Evolutionary conservation across 2,888 invertebrate genomes (phyloP).

Genomic region (Encarsia formosa): DNA sequence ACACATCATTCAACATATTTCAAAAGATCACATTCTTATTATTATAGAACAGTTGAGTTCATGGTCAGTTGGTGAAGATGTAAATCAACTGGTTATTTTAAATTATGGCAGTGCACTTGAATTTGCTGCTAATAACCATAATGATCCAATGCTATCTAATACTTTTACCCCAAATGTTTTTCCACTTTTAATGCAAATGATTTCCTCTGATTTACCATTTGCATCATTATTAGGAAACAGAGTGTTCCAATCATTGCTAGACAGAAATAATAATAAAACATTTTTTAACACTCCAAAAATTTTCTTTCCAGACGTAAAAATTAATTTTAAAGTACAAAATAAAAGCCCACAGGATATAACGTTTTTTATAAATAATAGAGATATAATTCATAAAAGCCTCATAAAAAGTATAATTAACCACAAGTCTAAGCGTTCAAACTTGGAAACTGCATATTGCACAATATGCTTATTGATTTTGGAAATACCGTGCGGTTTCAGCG

Average conservation of each 20-base stretch:
- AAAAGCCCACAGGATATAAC: slow-evolving; percentile 52
- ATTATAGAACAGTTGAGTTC: slow-evolving; percentile 55
- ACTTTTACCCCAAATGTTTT: slow-evolving; percentile 54
- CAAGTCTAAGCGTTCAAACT: slow-evolving; percentile 51
- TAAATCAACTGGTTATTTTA: slow-evolving; percentile 52
- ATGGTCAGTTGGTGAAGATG: slow-evolving; percentile 52
- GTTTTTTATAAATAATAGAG: slow-evolving; percentile 55
- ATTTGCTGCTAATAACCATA: slow-evolving; percentile 54
- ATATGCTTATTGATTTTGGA: slow-evolving; percentile 58
- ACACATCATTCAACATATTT: slow-evolving; percentile 54
- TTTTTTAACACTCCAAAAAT: slow-evolving; percentile 56
- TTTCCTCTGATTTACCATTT: slow-evolving; percentile 52
- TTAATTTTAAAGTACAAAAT: slow-evolving; percentile 49
- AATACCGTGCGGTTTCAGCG: slow-evolving; percentile 61
- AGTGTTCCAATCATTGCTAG: slow-evolving; percentile 57
- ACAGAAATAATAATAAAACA: slow-evolving; percentile 54
- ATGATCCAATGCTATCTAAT: slow-evolving; percentile 48
- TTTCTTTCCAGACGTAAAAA: slow-evolving; percentile 50
- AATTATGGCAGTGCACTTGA: slow-evolving; percentile 57
- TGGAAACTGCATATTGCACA: slow-evolving; percentile 56
- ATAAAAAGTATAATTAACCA: slow-evolving; percentile 53
- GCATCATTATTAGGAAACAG: slow-evolving; percentile 57
- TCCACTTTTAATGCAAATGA: slow-evolving; percentile 52
- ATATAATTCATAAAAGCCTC: slow-evolving; percentile 52
- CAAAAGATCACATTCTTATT: slow-evolving; percentile 45